Conservation (phyloP, 2,888 invertebrate genomes). For the Conops quadrifasciatus region DNA sequence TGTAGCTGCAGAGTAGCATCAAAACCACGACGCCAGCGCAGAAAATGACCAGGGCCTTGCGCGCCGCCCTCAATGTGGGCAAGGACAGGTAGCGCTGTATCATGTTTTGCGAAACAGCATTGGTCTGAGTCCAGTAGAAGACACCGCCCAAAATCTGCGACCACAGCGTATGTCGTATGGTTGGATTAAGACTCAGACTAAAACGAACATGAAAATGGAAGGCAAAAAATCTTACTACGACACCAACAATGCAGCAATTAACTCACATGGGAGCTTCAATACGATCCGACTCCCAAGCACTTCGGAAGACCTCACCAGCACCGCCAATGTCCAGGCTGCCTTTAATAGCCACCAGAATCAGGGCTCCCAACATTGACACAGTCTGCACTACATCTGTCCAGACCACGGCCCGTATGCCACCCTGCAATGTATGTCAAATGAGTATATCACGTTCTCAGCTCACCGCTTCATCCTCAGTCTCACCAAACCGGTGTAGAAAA, state of each 20-base stretch:
- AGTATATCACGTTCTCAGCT: too few species aligned
- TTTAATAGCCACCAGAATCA: constrained; percentile 77
- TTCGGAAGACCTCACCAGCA: constrained; percentile 70
- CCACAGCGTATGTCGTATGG: constrained; percentile 85
- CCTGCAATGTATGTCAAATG: constrained; percentile 64
- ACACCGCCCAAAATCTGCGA: constrained; percentile 79
- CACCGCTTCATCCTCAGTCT: neutral
- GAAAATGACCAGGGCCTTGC: constrained; percentile 69
- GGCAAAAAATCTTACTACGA: too few species aligned
- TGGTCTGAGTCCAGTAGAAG: constrained; percentile 80
- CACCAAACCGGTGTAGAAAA: constrained; percentile 86
- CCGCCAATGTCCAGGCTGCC: constrained; percentile 80
- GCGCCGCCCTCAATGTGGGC: constrained; percentile 73
- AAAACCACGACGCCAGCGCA: constrained; percentile 68
- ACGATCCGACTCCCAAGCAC: constrained; percentile 75
- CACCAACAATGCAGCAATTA: too few species aligned
- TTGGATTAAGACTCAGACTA: constrained; percentile 82
- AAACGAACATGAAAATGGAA: too few species aligned
- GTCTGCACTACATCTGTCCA: constrained; percentile 84
- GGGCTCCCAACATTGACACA: constrained; percentile 79
- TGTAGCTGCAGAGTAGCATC: constrained; percentile 69
- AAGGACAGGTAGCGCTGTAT: constrained; percentile 84
- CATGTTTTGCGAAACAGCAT: constrained; percentile 87
- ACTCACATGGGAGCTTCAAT: constrained; percentile 78
- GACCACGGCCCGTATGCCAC: constrained; percentile 81